Evolutionary conservation across 2,888 invertebrate species (phyloP).

Genomic region (Apamea sordens): DNA sequence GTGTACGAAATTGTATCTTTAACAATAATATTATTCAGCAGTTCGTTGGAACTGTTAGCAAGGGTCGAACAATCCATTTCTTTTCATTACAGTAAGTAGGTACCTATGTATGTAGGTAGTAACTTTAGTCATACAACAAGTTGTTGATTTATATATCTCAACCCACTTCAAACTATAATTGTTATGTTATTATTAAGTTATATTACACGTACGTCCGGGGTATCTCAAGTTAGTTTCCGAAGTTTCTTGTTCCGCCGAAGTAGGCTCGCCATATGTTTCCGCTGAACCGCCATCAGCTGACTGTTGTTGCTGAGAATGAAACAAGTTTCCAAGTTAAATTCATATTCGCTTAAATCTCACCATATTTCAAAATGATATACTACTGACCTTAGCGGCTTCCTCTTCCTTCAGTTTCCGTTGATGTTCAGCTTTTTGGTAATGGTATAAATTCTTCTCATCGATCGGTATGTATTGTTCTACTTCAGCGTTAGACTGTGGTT

Average conservation of each 20-base stretch:
- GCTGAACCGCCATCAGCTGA: conserved; percentile 62
- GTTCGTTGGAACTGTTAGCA: conserved; percentile 30
- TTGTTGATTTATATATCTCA: conserved; percentile 66
- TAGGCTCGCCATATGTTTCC: conserved; percentile 70
- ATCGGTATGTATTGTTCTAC: conserved; percentile 73
- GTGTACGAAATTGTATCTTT: conserved; percentile 49
- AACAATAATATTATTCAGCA: conserved; percentile 54
- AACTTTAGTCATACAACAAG: conserved; percentile 62
- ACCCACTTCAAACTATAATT: conserved; percentile 64
- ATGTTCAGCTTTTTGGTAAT: conserved; percentile 88
- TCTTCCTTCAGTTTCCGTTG: conserved; percentile 85
- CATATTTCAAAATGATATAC: conserved; percentile 42
- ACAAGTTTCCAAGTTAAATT: conserved; percentile 60
- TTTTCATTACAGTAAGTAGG: conserved; percentile 1
- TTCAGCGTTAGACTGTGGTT: conserved; percentile 77
- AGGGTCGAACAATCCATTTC: conserved; percentile 55
- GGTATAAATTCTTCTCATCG: conserved; percentile 83
- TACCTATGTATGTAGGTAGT: no score
- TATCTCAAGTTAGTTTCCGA: conserved; percentile 83
- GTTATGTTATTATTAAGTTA: conserved; percentile 67
- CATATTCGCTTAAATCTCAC: conserved; percentile 49
- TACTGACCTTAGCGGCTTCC: conserved; percentile 72
- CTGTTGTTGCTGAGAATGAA: conserved; percentile 69
- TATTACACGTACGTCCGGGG: conserved; percentile 81
- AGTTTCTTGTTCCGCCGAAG: conserved; percentile 81